Percentiles rank a stretch among this genome's conserved stretches.
These are phyloP conservation scores for Troides aeacus DNA, from an alignment of 2,888 invertebrate genomes.

Conservation along the genomic window DNA sequence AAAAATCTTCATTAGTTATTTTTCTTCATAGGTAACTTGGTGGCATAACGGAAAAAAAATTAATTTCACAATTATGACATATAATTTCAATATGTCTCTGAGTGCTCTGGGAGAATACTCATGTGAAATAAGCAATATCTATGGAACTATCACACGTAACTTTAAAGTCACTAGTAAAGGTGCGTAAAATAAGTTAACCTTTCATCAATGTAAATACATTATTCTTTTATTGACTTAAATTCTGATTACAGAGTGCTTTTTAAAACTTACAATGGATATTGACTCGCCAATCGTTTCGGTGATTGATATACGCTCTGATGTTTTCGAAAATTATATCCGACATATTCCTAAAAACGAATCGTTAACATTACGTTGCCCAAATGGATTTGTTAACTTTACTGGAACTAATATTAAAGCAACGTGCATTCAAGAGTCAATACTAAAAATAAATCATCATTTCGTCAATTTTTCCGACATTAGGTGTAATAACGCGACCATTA, in stretches of 20 bases:
- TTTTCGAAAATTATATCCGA: conserved; percentile 37
- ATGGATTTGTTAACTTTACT: conserved; percentile 36
- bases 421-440: conserved; percentile 41
- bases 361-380: conserved; percentile 46
- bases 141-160: conserved; percentile 45
- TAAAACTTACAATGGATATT: conserved; percentile 42
- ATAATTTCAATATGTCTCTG: conserved; percentile 39
- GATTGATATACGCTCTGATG: conserved; percentile 31
- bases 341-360: conserved; percentile 38
- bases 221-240: conserved; percentile 11
- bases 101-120: conserved; percentile 47
- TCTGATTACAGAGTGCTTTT: conserved; percentile 46
- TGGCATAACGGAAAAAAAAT: conserved; percentile 41
- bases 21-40: conserved; percentile 47
- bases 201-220: neutral
- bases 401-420: conserved; percentile 33
- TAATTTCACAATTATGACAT: conserved; percentile 32
- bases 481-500: conserved; percentile 42
- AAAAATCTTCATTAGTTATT: neutral
- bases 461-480: conserved; percentile 44
- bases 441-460: conserved; percentile 36
- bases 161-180: conserved; percentile 46
- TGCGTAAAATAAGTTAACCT: conserved; percentile 30
- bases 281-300: conserved; percentile 43
- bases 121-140: conserved; percentile 49